Base-by-base conservation (phyloP, 2,888 invertebrate genomes). In the Corythucha ciliata region DNA sequence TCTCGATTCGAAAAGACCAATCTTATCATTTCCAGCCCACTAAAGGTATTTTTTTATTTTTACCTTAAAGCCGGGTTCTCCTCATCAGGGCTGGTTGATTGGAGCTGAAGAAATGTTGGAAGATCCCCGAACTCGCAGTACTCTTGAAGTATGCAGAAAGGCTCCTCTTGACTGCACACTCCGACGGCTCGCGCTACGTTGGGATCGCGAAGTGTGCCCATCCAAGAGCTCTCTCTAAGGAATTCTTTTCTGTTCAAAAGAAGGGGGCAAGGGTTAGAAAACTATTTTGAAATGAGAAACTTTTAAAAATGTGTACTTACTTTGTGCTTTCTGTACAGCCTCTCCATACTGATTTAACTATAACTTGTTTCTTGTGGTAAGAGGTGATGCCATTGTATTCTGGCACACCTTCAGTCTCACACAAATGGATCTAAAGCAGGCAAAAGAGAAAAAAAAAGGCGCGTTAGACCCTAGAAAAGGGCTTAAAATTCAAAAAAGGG, bases 51-150 rank as follows among this genome's bases (percentile, higher is more conserved):
- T n/a, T n/a, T n/a, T n/a, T 33, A 6, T 20, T 34, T 44, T 48
- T 37, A 59, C 60, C 60, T 60, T 18, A 60, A 49, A 12, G 59
- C 55, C 41, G 58, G 60, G 34, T 60, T 60, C 33, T 60, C 59
- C 41, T 60, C 58, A 48, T 48, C 56, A 16, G 47, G 57, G 49
- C 36, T 53, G 37, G 39, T 57, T 53, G 39, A 57, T 56, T 52
- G 62, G 32, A 60, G 52, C 29, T 62, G 62, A 22, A 62, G 54
- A 54, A 61, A 62, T 10, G 58, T 59, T n/a, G 60, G 61, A 55
- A 92, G 75, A 65, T 89, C 89, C 22, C 88, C 88, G 58, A 83
- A 80, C 66, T 87, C 84, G 65, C 88, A 84, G 68, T 89, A 88
- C 69, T 91, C 90, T 62, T 89, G 80, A n/a, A 91, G 79, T 61